Percentiles rank a stretch among this genome's conserved stretches.
Conservation (phyloP, 1,140 invertebrate species). For the Rhopalosiphum maidis region DNA sequence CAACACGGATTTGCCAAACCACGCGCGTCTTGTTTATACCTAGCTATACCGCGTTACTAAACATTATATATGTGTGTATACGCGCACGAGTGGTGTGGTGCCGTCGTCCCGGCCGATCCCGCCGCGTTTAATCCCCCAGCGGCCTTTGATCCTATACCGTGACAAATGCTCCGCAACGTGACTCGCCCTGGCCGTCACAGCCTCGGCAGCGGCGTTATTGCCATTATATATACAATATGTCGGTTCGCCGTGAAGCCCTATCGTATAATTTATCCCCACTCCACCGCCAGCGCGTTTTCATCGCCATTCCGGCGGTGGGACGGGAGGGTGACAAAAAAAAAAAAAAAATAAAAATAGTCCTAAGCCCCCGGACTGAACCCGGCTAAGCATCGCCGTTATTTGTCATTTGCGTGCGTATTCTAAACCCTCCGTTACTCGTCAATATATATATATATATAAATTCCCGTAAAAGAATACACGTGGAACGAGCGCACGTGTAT, state of each 20-base stretch:
- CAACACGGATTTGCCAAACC: background rate
- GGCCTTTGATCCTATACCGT: constrained; percentile 53
- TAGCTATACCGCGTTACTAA: background rate
- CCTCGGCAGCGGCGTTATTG: background rate
- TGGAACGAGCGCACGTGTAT: background rate
- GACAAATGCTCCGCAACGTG: constrained; percentile 53
- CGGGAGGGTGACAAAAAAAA: background rate
- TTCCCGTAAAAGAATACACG: background rate
- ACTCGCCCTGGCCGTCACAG: constrained; percentile 5
- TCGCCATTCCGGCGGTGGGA: background rate
- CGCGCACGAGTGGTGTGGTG: background rate
- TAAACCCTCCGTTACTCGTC: background rate
- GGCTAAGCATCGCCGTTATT: constrained; percentile 25
- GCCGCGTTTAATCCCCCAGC: constrained; percentile 42
- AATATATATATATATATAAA: background rate
- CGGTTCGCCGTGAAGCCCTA: background rate
- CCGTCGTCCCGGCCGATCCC: constrained; percentile 6
- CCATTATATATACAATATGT: constrained; percentile 29
- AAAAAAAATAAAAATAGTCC: constrained; percentile 9
- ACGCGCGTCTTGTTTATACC: constrained; percentile 35
- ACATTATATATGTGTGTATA: background rate
- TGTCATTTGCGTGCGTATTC: constrained; percentile 27
- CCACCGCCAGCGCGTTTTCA: background rate
- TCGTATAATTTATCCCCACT: constrained; percentile 32
- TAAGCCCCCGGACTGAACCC: constrained; percentile 35